Conservation (phyloP, 2,888 invertebrate genomes). For the Idaea dimidiata region DNA sequence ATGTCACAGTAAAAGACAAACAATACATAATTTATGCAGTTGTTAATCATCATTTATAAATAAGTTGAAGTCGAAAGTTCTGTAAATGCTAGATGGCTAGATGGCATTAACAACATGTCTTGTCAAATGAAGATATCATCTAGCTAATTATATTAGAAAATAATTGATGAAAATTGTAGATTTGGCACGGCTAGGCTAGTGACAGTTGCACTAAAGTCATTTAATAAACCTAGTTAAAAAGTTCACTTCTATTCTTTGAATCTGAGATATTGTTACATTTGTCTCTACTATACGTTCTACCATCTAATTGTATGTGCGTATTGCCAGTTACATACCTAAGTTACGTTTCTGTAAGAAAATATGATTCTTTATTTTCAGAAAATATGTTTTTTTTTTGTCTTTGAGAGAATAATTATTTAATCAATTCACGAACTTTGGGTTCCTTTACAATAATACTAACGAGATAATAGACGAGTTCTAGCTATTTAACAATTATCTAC, state of each 20-base stretch:
- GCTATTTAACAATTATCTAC: conserved; percentile 63
- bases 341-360: conserved; percentile 75
- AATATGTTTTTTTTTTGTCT: conserved; percentile 67
- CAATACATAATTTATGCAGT: no score
- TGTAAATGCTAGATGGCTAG: no score
- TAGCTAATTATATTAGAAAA: no score
- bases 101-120: no score
- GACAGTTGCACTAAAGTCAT: conserved; percentile 38
- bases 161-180: conserved; percentile 36
- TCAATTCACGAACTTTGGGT: conserved; percentile 68
- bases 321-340: conserved; percentile 67
- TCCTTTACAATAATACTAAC: conserved; percentile 55
- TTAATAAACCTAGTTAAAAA: conserved; percentile 24
- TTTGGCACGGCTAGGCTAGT: conserved; percentile 63
- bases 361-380: conserved; percentile 74
- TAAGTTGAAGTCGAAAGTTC: no score
- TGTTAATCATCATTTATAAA: no score
- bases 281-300: conserved; percentile 47
- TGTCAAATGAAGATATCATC: no score
- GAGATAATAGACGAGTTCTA: conserved; percentile 48
- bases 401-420: conserved; percentile 50
- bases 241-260: conserved; percentile 23
- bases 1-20: no score
- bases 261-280: conserved; percentile 23
- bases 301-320: conserved; percentile 64